Percentiles rank a stretch among this genome's conserved stretches.
Evolutionary conservation across 2,113 vertebrate species (phyloP).

Genomic region (Plestiodon gilberti): DNA sequence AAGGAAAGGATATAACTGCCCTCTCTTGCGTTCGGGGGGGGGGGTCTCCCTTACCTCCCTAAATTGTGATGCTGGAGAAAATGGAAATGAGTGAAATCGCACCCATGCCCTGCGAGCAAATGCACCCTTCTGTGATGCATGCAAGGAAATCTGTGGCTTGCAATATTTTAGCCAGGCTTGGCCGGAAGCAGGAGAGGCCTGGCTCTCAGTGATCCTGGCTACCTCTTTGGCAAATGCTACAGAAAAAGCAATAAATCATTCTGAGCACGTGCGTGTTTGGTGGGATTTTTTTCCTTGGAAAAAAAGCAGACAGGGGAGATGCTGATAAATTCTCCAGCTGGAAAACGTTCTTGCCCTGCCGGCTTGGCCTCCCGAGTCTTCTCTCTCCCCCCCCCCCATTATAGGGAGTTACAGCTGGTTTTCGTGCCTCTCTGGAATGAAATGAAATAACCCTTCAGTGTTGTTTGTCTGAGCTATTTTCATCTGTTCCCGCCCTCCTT

Average conservation of each 20-base stretch:
- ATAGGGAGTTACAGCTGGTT: background rate
- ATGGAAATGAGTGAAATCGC: no score
- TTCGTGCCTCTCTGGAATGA: fast-evolving
- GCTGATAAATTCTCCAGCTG: background rate
- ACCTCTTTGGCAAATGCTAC: background rate
- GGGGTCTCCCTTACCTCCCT: background rate
- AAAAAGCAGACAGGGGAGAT: background rate
- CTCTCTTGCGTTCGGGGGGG: background rate
- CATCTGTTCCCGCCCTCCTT: background rate
- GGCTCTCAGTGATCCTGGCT: background rate
- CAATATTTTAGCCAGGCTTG: fast-evolving
- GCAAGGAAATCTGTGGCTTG: background rate
- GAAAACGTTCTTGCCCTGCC: fast-evolving
- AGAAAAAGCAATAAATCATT: background rate
- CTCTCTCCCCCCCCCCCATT: background rate
- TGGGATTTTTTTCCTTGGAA: background rate
- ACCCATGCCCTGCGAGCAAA: background rate
- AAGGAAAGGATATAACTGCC: background rate
- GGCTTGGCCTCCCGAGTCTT: background rate
- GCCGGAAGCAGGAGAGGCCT: background rate
- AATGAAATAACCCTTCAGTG: background rate
- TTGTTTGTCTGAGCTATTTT: background rate
- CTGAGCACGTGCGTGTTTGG: background rate
- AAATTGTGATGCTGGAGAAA: background rate
- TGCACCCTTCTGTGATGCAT: background rate